Evolutionary conservation across 1,140 invertebrate genomes (phyloP).

Genomic region (Uloborus diversus): DNA sequence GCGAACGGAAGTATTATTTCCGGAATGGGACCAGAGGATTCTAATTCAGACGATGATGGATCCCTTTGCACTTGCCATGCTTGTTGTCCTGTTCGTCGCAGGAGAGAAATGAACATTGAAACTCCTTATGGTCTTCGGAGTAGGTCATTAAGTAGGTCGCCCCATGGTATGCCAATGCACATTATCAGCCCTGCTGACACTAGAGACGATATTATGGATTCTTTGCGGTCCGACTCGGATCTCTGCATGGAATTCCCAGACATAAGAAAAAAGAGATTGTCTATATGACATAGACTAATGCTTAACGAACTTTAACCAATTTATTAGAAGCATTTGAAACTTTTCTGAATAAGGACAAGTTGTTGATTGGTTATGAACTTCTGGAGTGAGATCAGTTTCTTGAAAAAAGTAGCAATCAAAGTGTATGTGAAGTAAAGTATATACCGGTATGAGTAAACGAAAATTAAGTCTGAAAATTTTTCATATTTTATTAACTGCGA

Average conservation of each 20-base stretch:
- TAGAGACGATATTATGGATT: constrained; percentile 60
- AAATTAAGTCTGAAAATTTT: too few relatives aligned
- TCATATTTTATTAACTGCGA: too few relatives aligned
- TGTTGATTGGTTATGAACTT: not conserved
- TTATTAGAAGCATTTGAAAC: not conserved
- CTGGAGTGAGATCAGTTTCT: too few relatives aligned
- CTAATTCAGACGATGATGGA: constrained; percentile 34
- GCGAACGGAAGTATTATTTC: constrained; percentile 75
- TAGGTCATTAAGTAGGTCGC: constrained; percentile 77
- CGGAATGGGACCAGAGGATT: constrained; percentile 50
- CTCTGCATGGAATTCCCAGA: constrained; percentile 59
- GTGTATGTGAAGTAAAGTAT: too few relatives aligned
- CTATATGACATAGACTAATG: constrained; percentile 60
- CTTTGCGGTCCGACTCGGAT: constrained; percentile 59
- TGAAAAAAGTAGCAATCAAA: too few relatives aligned
- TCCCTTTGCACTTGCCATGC: constrained; percentile 48
- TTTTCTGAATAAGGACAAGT: not conserved
- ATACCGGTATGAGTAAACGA: too few relatives aligned
- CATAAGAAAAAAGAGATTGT: constrained; percentile 61
- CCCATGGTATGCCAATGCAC: constrained; percentile 75
- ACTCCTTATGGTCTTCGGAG: constrained; percentile 74
- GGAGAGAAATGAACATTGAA: constrained; percentile 60
- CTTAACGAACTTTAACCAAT: constrained; percentile 47
- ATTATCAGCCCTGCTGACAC: constrained; percentile 65
- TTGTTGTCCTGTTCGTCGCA: constrained; percentile 66